These are phyloP conservation scores for Theonella swinhoei DNA, from an alignment of 37 sponge, comb jelly and placozoan genomes.

Conservation along the genomic window DNA sequence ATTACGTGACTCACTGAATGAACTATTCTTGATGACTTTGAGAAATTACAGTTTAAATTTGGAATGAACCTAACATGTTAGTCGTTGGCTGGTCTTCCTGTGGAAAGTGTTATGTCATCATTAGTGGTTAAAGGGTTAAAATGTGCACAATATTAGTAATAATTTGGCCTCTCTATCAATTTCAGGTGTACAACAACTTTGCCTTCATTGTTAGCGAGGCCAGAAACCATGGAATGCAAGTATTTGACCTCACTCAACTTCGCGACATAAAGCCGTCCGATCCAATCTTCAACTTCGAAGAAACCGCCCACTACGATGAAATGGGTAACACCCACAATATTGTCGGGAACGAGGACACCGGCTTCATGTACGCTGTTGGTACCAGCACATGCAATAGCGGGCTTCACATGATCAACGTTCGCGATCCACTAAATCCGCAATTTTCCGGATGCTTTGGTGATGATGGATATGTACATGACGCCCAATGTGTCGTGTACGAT, in stretches of 20 bases:
- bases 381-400: constrained; percentile 59
- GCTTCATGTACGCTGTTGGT: constrained; percentile 72
- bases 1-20: no score
- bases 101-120: no score
- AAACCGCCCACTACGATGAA: constrained; percentile 33
- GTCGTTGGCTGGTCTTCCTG: no score
- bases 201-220: constrained; percentile 81
- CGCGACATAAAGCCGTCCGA: constrained; percentile 15
- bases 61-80: no score
- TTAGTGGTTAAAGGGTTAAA: no score
- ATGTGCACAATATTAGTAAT: no score
- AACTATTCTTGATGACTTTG: no score
- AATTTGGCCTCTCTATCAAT: no score
- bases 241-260: constrained; percentile 58
- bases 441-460: constrained; percentile 59
- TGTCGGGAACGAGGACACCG: constrained; percentile 69
- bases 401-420: constrained; percentile 65
- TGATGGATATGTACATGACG: constrained; percentile 82
- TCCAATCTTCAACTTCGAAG: constrained; percentile 10
- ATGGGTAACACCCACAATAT: constrained; percentile 69
- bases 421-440: constrained; percentile 46
- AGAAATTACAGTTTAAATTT: no score
- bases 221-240: constrained; percentile 67
- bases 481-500: constrained; percentile 76
- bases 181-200: constrained; percentile 64